These are phyloP conservation scores for Drosophila leontia DNA, from an alignment of 1,140 invertebrate genomes.

Conservation along the genomic window DNA sequence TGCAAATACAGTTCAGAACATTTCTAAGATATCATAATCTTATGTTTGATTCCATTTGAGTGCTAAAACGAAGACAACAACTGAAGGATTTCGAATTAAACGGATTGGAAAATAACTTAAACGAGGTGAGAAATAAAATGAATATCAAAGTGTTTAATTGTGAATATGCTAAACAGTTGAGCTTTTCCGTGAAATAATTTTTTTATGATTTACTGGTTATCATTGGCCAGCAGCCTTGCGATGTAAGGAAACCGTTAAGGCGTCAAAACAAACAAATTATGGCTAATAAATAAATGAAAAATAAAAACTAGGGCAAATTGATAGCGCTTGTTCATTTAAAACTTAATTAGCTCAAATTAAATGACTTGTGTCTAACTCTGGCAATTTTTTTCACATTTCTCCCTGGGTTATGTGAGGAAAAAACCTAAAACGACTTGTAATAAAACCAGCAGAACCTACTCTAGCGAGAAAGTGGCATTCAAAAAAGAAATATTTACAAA, in stretches of 20 bases:
- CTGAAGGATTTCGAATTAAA: constrained; percentile 18
- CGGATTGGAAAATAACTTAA: not conserved
- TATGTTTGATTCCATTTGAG: constrained; percentile 14
- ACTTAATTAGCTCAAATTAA: not conserved
- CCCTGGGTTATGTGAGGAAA: not conserved
- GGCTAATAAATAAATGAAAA: not conserved
- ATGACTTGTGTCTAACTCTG: constrained; percentile 8
- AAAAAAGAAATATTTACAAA: not conserved
- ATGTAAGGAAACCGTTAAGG: not conserved
- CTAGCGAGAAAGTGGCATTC: not conserved
- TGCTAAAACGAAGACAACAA: constrained; percentile 21
- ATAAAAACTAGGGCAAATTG: not conserved
- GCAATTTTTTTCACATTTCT: not conserved
- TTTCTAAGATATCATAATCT: constrained; percentile 44
- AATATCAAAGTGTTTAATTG: constrained; percentile 3
- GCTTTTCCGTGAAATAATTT: not conserved
- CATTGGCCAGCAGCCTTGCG: not conserved
- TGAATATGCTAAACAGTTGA: constrained; percentile 2
- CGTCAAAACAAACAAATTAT: constrained; percentile 4
- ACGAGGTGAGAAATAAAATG: constrained; percentile 26
- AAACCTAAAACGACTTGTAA: not conserved
- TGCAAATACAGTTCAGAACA: constrained; percentile 84
- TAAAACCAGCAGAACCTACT: not conserved
- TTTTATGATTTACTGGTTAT: not conserved
- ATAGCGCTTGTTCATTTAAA: not conserved